Evolutionary conservation across 2,888 invertebrate species (phyloP), one percentile per base, ranked within the genome.

Genomic region (Troglohyphantes excavatus): DNA sequence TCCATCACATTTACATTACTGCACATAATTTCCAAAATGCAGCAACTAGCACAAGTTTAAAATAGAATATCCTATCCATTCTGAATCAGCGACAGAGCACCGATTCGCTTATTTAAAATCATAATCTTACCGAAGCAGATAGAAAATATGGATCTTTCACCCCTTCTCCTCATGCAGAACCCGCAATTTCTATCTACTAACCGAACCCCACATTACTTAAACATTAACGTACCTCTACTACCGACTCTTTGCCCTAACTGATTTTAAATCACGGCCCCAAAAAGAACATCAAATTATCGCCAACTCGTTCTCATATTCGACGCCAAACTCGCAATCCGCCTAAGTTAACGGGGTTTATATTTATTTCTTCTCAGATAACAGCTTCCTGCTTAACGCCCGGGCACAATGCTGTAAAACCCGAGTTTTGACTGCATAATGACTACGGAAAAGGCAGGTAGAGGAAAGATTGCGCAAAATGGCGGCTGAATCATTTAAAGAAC

Each of bases 401-500:
- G 21, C 2, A 29, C 53, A 11, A 11, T 17, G 78, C 39, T 53
- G 21, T 29, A 72, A 72, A 46, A 63, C 11, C 70, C 29, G 9
- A n/a, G 9, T 19, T 2, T 33, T 6, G 17, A 19, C n/a, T 26
- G 7, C 13, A 7, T 53, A 26, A 46, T 43, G 23, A 19, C 7
- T 17, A 11, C 2, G 21, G 13, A 19, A 11, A 11, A 33, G 19
- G 39, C 26, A 26, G 17, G 65, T 23, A 43, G 21, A 39, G 33
- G 26, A 23, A 65, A 65, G 68, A 68, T 33, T 19, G 23, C 33
- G 13, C 46, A 23, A 26, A 72, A 26, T 78, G 23, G 26, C n/a
- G 76, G 7, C 33, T 33, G n/a, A 65, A 65, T 43, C 7, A 78
- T 43, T 78, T 78, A 65, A 26, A 9, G 13, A n/a, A 17, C 13